phyloP scores from a whole-genome alignment of 2,797 vertebrate genomes.

The Poeciliopsis turneri region DNA sequence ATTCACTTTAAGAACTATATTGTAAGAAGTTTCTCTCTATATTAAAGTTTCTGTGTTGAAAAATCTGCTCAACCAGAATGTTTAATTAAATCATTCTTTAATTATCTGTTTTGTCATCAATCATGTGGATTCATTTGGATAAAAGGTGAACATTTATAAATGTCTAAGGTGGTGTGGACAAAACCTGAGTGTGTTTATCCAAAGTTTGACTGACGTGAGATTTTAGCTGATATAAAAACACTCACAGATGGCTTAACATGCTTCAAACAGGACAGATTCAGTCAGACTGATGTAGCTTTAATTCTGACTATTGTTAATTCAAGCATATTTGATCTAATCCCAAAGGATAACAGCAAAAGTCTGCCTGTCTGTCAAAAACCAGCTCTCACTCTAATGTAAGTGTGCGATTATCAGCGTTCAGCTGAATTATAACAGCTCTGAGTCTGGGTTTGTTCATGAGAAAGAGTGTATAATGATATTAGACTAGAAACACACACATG shows the following conservation, averaged over 20 bases:
- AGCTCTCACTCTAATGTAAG: conserved; percentile 23
- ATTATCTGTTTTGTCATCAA: not conserved
- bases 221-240: conserved; percentile 38
- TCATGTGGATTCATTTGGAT: not conserved
- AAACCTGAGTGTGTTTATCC: conserved; percentile 15
- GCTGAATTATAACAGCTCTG: conserved; percentile 51
- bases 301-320: conserved; percentile 27
- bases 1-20: not conserved
- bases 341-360: conserved; percentile 43
- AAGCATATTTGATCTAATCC: conserved; percentile 46
- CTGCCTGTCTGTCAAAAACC: conserved; percentile 46
- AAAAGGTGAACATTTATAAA: not conserved
- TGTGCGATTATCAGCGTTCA: conserved; percentile 48
- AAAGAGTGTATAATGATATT: conserved; percentile 63
- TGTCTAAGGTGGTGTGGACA: not conserved
- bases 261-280: conserved; percentile 32
- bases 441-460: conserved; percentile 52
- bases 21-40: not conserved
- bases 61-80: not conserved
- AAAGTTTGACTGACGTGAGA: conserved; percentile 34
- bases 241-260: conserved; percentile 28
- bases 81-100: not conserved
- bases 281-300: conserved; percentile 45
- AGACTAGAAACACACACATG: conserved; percentile 47
- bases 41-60: not conserved